A percentile compares a stretch with the other conserved stretches of the same genome.
These are phyloP conservation scores for Ctenicera cuprea DNA, from an alignment of 2,888 invertebrate genomes.

Conservation along the genomic window DNA sequence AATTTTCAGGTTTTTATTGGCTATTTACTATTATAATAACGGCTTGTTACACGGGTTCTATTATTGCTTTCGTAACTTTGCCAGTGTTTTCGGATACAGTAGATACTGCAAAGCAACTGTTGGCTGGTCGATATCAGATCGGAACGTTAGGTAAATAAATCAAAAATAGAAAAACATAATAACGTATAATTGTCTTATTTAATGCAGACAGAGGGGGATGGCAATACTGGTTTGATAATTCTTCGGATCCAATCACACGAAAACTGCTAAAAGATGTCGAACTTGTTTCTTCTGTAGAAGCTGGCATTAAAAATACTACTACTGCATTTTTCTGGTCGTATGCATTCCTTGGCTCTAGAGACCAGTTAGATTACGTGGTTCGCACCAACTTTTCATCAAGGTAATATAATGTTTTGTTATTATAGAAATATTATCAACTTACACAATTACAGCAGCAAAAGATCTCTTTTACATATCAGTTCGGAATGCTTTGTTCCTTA, in stretches of 20 bases:
- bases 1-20: constrained; percentile 83
- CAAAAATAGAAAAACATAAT: not conserved
- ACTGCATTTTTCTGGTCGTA: constrained; percentile 87
- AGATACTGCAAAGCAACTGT: constrained; percentile 80
- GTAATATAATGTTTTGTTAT: constrained; percentile 23
- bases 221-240: constrained; percentile 84
- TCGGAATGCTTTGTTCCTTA: constrained; percentile 85
- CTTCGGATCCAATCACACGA: constrained; percentile 78
- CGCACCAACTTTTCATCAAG: constrained; percentile 81
- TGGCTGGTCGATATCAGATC: constrained; percentile 81
- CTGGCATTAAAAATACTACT: constrained; percentile 84
- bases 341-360: constrained; percentile 84
- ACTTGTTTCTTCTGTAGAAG: constrained; percentile 78
- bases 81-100: constrained; percentile 85
- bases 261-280: constrained; percentile 81
- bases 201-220: constrained; percentile 83
- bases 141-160: constrained; percentile 79
- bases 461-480: constrained; percentile 82
- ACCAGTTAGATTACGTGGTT: constrained; percentile 83
- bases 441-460: constrained; percentile 71
- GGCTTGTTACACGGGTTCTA: constrained; percentile 89
- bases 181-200: no score
- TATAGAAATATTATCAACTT: not conserved
- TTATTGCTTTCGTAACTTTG: constrained; percentile 88
- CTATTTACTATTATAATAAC: constrained; percentile 90